phyloP scores from a whole-genome alignment of 2,113 vertebrate genomes.

The Astur gentilis region DNA sequence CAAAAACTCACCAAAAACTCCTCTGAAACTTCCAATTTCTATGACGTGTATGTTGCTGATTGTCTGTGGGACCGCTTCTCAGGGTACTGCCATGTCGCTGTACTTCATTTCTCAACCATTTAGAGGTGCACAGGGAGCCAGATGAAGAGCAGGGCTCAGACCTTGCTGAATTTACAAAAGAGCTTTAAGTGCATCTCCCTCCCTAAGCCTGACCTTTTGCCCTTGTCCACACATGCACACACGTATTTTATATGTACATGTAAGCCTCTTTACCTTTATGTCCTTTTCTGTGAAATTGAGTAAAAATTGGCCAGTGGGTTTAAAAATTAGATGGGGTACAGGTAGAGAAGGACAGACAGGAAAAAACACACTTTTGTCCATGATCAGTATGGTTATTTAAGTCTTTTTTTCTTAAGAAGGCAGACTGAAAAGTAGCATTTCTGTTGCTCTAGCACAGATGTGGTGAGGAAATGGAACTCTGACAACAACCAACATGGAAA shows the following conservation, averaged over 20 bases:
- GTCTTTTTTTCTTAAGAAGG: neutral
- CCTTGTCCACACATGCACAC: no score
- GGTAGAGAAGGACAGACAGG: neutral
- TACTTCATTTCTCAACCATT: neutral
- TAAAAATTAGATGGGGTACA: neutral
- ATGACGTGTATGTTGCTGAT: neutral
- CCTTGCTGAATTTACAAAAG: neutral
- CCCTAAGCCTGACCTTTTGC: neutral
- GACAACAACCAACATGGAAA: neutral
- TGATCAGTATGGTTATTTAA: neutral
- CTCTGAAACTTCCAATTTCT: neutral
- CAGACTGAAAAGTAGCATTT: neutral
- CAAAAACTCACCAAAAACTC: neutral
- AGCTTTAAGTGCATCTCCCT: neutral
- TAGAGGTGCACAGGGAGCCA: neutral
- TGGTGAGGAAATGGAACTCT: neutral
- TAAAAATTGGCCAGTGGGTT: neutral
- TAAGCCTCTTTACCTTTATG: neutral
- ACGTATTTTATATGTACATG: neutral
- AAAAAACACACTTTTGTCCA: neutral
- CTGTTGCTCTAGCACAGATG: neutral
- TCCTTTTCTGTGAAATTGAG: neutral
- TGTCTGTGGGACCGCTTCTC: neutral
- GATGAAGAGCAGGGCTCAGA: neutral
- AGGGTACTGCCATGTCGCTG: neutral